Base-by-base conservation (phyloP, 1,140 invertebrate species). In the Pachypsylla venusta region DNA sequence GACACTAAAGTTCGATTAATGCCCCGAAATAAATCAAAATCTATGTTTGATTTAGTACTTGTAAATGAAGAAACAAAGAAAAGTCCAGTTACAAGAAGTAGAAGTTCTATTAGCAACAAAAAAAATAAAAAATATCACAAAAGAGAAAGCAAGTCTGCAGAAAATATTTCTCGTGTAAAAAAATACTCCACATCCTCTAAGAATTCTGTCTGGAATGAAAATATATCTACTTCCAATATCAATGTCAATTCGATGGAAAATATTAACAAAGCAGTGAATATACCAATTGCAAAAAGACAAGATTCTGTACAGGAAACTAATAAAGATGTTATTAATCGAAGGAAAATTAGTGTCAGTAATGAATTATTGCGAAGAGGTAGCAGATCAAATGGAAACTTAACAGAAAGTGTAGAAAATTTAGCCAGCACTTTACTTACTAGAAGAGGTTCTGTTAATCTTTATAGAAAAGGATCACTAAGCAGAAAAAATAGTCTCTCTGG, bases 331-430 rank as follows among this genome's bases (percentile, higher is more conserved):
- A 19, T 48, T 22, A 22, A n/a, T 48, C 42, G 42, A 10, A n/a
- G 42, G 22, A 48, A 48, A 48, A 48, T 48, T 48, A 48, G 42
- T 48, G 7, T 48, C 4, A 35, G 30, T 35, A n/a, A 48, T 48
- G 42, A 48, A 19, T 5, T 48, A 22, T 19, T 19, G 16, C 42
- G 42, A 48, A 48, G 42, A n/a, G 42, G 22, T 19, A 48, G 42
- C 16, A 48, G 16, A 48, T 48, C 42, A 22, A 48, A 48, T 19
- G 42, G 42, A 48, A 48, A 48, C 16, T 22, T 48, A 4, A 48
- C 42, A 4, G 42, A 48, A 22, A 48, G 42, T 48, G 42, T 48
- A 4, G 42, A 48, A n/a, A 48, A 48, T 22, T 48, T 48, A 19
- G 42, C 42, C 4, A 48, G 42, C 42, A 48, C 42, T 19, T 22